Evolutionary conservation across 2,888 invertebrate genomes (phyloP), one percentile per base, ranked within the genome.

Genomic region (Ferdinandea cuprea): DNA sequence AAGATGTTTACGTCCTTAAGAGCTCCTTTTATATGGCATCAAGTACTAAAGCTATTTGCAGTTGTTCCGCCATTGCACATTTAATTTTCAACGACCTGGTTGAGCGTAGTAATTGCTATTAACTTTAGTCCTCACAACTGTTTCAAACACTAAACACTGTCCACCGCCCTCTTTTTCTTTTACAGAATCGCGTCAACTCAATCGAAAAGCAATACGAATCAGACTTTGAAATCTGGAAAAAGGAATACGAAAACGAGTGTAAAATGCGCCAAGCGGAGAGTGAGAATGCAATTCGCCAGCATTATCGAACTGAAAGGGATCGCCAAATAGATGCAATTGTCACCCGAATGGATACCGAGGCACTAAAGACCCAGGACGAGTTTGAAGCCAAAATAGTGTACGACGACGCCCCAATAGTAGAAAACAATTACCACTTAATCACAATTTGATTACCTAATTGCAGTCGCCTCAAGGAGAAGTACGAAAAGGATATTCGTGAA

Each of bases 381-480:
- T 90, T 88, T 73, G 90, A 91, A 11, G 85, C 86, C 28, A 91
- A 91, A 86, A 86, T 90, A 4, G 86, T 81, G 91, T 91, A 52
- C n/a, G n/a, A n/a, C n/a, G n/a, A n/a, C 0, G 28, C 1, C 40
- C 8, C 35, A 35, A 1, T 6, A 19, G 19, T 44, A 9, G 1
- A 3, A 46, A 63, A 9, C 7, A 25, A 50, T n/a, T 28, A 21
- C 7, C 13, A 48, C 68, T 54, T 61, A 54, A 61, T 56, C 1
- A 1, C 17, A 30, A 52, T 54, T 37, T 65, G 1, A 63, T 46
- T 52, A 32, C 5, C 3, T 46, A 8, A 19, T 69, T 85, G 2
- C 86, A 96, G 96, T 86, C 92, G 95, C 30, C 91, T 95, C 42
- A 95, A 94, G 87, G 95, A 96, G 76, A 96, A 96, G 88, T 95